Evolutionary conservation across 2,113 vertebrate genomes (phyloP).

Genomic region (Dendrocopos noguchii): DNA sequence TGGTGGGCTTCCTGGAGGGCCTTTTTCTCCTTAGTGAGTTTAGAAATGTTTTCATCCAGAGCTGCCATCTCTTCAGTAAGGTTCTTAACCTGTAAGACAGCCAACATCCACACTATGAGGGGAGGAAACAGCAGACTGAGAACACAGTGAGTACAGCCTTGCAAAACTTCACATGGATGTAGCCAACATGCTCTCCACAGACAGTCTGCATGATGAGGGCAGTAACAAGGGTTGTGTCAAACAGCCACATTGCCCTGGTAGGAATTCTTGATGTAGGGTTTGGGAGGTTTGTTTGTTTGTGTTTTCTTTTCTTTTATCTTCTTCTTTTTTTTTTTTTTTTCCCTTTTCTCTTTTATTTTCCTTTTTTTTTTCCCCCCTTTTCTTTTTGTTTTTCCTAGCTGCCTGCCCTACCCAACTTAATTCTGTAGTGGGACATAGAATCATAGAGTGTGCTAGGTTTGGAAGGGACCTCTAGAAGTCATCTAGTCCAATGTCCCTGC

Average conservation of each 20-base stretch:
- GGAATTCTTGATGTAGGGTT: neutral
- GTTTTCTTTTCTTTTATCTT: too few relatives aligned
- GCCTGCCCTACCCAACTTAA: neutral
- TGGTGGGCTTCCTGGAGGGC: conserved; percentile 84
- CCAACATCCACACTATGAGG: neutral
- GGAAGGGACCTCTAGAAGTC: too few relatives aligned
- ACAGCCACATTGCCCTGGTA: neutral
- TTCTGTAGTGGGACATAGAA: neutral
- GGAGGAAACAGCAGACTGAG: neutral
- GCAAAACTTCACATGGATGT: neutral
- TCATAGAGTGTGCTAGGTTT: too few relatives aligned
- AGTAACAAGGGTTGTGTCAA: neutral
- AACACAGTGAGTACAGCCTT: neutral
- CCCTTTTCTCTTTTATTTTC: too few relatives aligned
- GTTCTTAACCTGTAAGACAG: conserved; percentile 81
- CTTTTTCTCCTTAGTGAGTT: conserved; percentile 85
- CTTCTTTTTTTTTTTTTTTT: too few relatives aligned
- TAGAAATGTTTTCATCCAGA: conserved; percentile 83
- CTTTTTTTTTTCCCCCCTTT: too few relatives aligned
- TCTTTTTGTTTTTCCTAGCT: neutral
- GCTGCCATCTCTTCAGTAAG: conserved; percentile 84
- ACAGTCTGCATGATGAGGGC: neutral
- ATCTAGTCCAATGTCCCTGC: too few relatives aligned
- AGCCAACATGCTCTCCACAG: neutral
- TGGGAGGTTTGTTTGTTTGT: neutral